phyloP scores from a whole-genome alignment of 2,113 vertebrate species.

The Chrysemys picta region DNA sequence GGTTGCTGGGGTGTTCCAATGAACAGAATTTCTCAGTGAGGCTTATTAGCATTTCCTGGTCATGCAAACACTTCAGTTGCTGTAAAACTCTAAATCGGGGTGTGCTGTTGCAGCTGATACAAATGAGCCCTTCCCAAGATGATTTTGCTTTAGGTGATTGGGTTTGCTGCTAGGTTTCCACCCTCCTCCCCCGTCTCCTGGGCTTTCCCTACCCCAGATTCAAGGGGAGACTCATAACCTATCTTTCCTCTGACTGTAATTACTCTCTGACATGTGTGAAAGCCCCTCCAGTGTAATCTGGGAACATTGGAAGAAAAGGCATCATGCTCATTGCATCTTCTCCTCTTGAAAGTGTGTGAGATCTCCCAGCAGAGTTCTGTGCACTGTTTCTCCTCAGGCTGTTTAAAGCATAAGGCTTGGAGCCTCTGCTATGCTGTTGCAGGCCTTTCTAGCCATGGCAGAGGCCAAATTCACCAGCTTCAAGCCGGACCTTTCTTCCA shows the following conservation, averaged over 20 bases:
- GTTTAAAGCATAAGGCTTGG: slow-evolving; percentile 45
- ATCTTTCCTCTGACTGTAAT: background rate
- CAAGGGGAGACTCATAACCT: background rate
- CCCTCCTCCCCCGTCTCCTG: background rate
- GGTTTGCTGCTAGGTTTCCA: background rate
- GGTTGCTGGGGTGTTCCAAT: background rate
- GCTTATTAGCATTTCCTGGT: background rate
- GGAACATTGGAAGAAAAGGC: slow-evolving; percentile 16
- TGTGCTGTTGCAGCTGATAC: background rate
- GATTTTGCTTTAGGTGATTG: background rate
- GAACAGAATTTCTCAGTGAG: background rate
- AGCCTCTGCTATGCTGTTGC: slow-evolving; percentile 44
- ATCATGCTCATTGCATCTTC: background rate
- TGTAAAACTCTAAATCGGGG: background rate
- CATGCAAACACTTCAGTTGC: background rate
- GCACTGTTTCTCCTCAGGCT: background rate
- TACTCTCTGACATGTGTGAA: background rate
- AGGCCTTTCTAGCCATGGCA: background rate
- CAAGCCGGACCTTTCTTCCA: accelerated
- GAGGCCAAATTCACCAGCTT: slow-evolving; percentile 8
- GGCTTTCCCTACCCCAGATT: background rate
- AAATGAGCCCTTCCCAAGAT: background rate
- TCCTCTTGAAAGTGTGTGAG: accelerated
- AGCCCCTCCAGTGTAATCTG: slow-evolving; percentile 1
- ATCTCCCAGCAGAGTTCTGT: slow-evolving; percentile 17